Conservation (phyloP, 2,888 invertebrate genomes). For the Ditula angustiorana region DNA sequence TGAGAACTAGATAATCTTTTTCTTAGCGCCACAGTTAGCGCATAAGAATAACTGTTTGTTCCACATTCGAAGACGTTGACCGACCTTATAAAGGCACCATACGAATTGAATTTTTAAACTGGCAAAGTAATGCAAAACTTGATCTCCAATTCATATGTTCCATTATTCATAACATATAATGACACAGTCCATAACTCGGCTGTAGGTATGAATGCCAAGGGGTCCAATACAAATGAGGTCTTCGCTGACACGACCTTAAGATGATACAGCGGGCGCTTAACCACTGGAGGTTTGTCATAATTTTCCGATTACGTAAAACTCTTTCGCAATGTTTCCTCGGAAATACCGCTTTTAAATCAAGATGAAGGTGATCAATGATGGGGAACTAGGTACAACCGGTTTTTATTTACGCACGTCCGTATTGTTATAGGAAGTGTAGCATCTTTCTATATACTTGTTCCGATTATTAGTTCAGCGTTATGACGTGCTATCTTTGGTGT, state of each 20-base stretch:
- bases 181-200: neutral
- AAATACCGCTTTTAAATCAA: slow-evolving; percentile 22
- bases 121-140: neutral
- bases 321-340: slow-evolving; percentile 29
- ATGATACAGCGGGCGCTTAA: neutral
- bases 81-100: neutral
- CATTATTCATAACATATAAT: neutral
- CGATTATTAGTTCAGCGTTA: neutral
- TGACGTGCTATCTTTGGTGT: neutral
- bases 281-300: slow-evolving; percentile 7
- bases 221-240: slow-evolving; percentile 7
- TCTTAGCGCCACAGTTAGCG: too few relatives aligned
- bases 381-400: neutral
- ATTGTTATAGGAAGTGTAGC: neutral
- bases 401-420: neutral
- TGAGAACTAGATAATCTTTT: too few relatives aligned
- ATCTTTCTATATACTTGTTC: neutral
- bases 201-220: neutral
- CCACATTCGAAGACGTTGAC: neutral
- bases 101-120: neutral
- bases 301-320: slow-evolving; percentile 29
- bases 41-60: neutral
- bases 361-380: slow-evolving; percentile 27
- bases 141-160: neutral
- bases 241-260: slow-evolving; percentile 6